A percentile compares a stretch with the other conserved stretches of the same genome.
Evolutionary conservation across 2,113 vertebrate species (phyloP).

Genomic region (Erythrolamprus reginae): DNA sequence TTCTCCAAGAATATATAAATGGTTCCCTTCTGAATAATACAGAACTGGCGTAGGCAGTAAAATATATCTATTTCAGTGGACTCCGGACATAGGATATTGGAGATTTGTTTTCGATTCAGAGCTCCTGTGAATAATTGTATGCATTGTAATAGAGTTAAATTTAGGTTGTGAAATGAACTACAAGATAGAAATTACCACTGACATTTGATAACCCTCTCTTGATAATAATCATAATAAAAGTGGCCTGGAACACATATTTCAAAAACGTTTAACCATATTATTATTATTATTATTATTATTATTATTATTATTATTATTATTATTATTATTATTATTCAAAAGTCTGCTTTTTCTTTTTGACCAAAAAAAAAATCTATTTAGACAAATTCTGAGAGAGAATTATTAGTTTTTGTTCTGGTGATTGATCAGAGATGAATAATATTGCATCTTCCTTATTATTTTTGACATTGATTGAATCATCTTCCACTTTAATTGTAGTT

Average conservation of each 20-base stretch:
- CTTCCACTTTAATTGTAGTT: background rate
- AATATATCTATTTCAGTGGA: constrained; percentile 30
- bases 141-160: background rate
- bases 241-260: background rate
- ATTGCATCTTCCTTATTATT: background rate
- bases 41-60: constrained; percentile 38
- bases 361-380: background rate
- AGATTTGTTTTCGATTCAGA: constrained; percentile 30
- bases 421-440: background rate
- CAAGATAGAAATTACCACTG: background rate
- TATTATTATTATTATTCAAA: background rate
- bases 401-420: background rate
- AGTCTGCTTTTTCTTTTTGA: background rate
- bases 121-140: constrained; percentile 13
- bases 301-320: too few relatives aligned
- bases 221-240: background rate
- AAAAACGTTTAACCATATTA: background rate
- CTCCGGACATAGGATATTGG: constrained; percentile 22
- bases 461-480: background rate
- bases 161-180: background rate
- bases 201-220: background rate
- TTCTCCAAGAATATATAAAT: constrained; percentile 28
- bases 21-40: constrained; percentile 24
- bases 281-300: too few relatives aligned
- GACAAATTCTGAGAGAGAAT: background rate